Base-by-base conservation (phyloP, 2,888 invertebrate genomes). In the Alloplasta piceator region DNA sequence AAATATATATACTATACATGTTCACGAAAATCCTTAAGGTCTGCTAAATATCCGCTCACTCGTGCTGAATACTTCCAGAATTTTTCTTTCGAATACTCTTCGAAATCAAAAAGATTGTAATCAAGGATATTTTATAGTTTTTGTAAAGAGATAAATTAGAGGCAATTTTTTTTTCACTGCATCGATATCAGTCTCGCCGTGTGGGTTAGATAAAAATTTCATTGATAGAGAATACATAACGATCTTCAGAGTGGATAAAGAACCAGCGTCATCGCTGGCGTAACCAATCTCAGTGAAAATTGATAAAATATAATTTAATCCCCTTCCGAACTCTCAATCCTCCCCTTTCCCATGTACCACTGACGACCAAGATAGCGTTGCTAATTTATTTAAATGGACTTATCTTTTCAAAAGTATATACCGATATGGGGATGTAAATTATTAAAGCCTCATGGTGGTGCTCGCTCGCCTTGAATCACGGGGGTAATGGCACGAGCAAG, bases 331-430 rank as follows among this genome's bases (percentile, higher is more conserved):
- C 26, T 61, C 78, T 66, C 63, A 72, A 75, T 80, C 84, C 41
- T 43, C 39, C 36, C 72, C 71, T 50, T 68, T 75, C 71, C 67
- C 67, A 61, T 81, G 82, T 83, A 67, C 72, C 82, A 82, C 78
- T 60, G 76, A 55, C 71, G 68, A 80, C 82, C 80, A 78, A 91
- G 91, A 91, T 91, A 92, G 91, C 90, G 87, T 91, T 89, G 91
- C 92, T 92, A 92, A 92, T 92, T 92, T 91, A 92, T 92, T 92
- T 92, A 92, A 92, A 92, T 91, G 90, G 89, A 91, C 89, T 92
- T 92, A 92, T 92, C 92, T 92, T 87, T 90, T 86, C 87, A 88
- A 90, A 92, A 90, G 87, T 86, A 26, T 26, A 26, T 26, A 87
- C 91, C 90, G 92, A 92, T 92, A 92, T 26, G 26, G 91, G 87